These are phyloP conservation scores for Poeciliopsis gracilis DNA, from an alignment of 2,797 vertebrate species.

Conservation along the genomic window DNA sequence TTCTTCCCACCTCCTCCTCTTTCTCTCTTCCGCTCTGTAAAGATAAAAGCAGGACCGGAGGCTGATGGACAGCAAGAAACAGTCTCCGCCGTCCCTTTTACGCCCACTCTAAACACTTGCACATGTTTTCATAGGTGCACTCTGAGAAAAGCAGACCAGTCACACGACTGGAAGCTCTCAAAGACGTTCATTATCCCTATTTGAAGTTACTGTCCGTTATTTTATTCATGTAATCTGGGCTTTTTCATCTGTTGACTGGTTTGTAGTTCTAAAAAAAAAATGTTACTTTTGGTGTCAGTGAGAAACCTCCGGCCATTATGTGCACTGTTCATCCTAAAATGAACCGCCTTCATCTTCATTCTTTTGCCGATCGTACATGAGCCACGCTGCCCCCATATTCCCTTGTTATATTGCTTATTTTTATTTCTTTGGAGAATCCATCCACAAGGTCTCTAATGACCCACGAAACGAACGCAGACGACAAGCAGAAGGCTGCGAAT, in stretches of 20 bases:
- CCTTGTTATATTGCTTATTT: not conserved
- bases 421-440: not conserved
- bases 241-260: not conserved
- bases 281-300: not conserved
- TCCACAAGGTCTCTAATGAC: not conserved
- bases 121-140: constrained; percentile 4
- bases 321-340: not conserved
- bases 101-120: constrained; percentile 18
- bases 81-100: constrained; percentile 37
- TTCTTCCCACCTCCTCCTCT: not conserved
- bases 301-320: not conserved
- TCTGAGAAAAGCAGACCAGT: constrained; percentile 9
- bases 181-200: not conserved
- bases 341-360: not conserved
- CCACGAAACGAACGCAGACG: not conserved
- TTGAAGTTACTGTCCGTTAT: constrained; percentile 6
- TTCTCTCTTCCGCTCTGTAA: constrained; percentile 33
- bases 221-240: not conserved
- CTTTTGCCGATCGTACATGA: not conserved
- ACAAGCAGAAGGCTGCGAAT: not conserved
- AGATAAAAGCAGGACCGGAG: constrained; percentile 69
- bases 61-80: constrained; percentile 56
- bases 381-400: too few species aligned
- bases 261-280: not conserved
- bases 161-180: constrained; percentile 45